phyloP scores from a whole-genome alignment of 2,113 vertebrate species.

The Sisor rabdophorus region DNA sequence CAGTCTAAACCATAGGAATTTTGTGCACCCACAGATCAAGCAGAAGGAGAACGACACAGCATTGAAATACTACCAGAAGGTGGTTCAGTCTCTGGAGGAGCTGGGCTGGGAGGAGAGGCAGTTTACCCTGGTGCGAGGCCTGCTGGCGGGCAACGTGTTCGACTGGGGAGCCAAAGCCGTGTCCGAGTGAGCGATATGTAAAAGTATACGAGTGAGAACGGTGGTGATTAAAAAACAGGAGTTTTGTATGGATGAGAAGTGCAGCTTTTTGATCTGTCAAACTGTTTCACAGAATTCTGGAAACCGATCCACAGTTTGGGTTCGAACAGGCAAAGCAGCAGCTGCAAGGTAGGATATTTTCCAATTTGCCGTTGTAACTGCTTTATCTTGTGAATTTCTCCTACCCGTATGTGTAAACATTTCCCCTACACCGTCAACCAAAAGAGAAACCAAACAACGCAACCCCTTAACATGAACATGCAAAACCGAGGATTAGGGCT shows the following conservation, averaged over 20 bases:
- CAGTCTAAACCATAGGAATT: not conserved
- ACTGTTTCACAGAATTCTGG: slow-evolving; percentile 77
- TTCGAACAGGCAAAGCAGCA: slow-evolving; percentile 92
- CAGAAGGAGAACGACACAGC: slow-evolving; percentile 91
- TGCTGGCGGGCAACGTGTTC: slow-evolving; percentile 95
- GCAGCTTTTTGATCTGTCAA: slow-evolving; percentile 6
- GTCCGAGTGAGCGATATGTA: slow-evolving; percentile 82
- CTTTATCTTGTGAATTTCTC: too few species aligned
- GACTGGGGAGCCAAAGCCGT: slow-evolving; percentile 99
- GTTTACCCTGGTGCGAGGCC: slow-evolving; percentile 87
- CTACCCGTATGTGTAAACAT: too few species aligned
- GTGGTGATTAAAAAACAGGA: not conserved
- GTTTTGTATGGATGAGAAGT: not conserved
- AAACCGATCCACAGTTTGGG: slow-evolving; percentile 90
- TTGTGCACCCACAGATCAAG: slow-evolving; percentile 75
- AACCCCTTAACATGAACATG: too few species aligned
- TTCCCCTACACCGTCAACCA: too few species aligned
- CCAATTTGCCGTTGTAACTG: too few species aligned
- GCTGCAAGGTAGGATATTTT: slow-evolving; percentile 81
- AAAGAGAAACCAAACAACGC: too few species aligned
- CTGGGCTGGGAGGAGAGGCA: slow-evolving; percentile 91
- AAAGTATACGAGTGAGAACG: slow-evolving; percentile 2
- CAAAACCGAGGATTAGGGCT: too few species aligned
- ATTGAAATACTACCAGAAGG: slow-evolving; percentile 82
- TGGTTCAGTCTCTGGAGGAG: slow-evolving; percentile 79